These are phyloP conservation scores for Andrena dorsata DNA, from an alignment of 2,888 invertebrate species.

Conservation along the genomic window DNA sequence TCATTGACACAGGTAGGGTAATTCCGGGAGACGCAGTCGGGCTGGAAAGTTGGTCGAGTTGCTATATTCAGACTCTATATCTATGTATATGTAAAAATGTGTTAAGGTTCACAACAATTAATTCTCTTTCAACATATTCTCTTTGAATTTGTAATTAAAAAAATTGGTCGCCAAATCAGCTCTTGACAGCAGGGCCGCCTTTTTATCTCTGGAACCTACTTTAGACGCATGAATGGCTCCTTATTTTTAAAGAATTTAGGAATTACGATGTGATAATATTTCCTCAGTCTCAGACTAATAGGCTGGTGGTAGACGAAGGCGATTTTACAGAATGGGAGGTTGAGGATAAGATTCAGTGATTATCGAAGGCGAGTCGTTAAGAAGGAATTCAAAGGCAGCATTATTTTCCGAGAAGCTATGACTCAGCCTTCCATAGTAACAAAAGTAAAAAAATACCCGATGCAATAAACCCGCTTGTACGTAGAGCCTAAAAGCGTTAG, in stretches of 20 bases:
- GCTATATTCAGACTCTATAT: no score
- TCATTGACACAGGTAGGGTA: no score
- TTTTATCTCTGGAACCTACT: no score
- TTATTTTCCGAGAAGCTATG: conserved; percentile 30
- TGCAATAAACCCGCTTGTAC: conserved; percentile 26
- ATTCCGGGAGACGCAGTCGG: no score
- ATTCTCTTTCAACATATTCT: no score
- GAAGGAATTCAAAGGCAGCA: conserved; percentile 2
- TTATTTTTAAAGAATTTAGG: background rate
- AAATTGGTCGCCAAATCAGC: no score
- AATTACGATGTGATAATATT: background rate
- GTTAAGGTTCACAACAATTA: no score
- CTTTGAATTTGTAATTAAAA: no score
- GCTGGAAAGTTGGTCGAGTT: no score
- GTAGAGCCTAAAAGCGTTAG: conserved; percentile 38
- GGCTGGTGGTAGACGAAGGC: background rate
- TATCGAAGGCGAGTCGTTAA: background rate
- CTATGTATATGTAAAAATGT: no score
- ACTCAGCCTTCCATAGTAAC: conserved; percentile 20
- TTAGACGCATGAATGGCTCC: background rate
- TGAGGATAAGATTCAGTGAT: background rate
- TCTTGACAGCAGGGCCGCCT: no score
- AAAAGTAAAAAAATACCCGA: conserved; percentile 16
- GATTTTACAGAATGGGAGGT: background rate
- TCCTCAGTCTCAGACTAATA: background rate